phyloP scores from a whole-genome alignment of 2,888 invertebrate species.

The Junonia oenone region DNA sequence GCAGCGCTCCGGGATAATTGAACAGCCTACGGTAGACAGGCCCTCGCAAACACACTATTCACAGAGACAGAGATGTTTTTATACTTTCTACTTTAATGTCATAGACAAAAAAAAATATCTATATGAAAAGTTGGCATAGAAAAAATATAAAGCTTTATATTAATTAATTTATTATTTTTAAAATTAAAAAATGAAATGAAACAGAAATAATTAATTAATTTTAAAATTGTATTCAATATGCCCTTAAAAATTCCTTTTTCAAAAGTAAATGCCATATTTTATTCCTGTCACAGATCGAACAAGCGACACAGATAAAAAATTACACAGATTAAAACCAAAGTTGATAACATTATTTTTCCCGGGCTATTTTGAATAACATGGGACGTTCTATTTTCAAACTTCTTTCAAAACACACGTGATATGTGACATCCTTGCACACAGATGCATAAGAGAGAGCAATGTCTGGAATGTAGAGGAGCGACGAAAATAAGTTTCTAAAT shows the following conservation, averaged over 20 bases:
- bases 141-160: too few relatives aligned
- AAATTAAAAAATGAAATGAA: background rate
- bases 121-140: too few relatives aligned
- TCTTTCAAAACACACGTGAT: constrained; percentile 8
- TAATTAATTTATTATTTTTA: too few relatives aligned
- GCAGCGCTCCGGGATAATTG: constrained; percentile 5
- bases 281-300: background rate
- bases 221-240: too few relatives aligned
- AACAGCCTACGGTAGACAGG: constrained; percentile 7
- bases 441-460: background rate
- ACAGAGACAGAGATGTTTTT: background rate
- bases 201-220: background rate
- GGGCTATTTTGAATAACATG: constrained; percentile 32
- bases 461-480: background rate
- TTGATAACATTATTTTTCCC: constrained; percentile 16
- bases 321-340: constrained; percentile 5
- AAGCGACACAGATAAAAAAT: constrained; percentile 1
- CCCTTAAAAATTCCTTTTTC: too few relatives aligned
- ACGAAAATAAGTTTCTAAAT: background rate
- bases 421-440: constrained; percentile 5
- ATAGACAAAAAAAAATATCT: too few relatives aligned
- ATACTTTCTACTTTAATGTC: too few relatives aligned
- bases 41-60: background rate
- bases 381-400: constrained; percentile 38
- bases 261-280: too few relatives aligned